Evolutionary conservation across 2,888 invertebrate species (phyloP), one percentile per base, ranked within the genome.

Genomic region (Tetrapedia diversipes): DNA sequence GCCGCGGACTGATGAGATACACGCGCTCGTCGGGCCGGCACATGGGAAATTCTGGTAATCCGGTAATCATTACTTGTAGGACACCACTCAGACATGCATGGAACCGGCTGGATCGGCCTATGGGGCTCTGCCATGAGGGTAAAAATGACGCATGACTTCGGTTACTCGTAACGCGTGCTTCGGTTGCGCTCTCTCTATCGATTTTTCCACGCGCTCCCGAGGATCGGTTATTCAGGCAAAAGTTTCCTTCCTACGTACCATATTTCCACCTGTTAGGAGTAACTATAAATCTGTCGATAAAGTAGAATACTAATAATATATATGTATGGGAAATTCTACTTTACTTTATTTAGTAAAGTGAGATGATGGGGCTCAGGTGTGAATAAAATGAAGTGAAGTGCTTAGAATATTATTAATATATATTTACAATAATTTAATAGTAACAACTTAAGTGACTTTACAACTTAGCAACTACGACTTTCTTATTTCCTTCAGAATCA

Each of bases 31-130:
- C 51, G 37, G n/a, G 19, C 67, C 56, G 81, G 64, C 82, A 81
- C 82, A 82, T 82, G 82, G 82, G 82, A 82, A 82, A 82, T 82
- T 79, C 79, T 79, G 67, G 71, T 81, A 77, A 81, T 81, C 81
- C 47, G 68, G 73, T 73, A 69, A 79, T 79, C 79, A 81, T 82
- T 79, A 79, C 75, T 81, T 73, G 70, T 76, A 81, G 69, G 56
- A 68, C 65, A 59, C 66, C 68, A 54, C 81, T 79, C 73, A 73
- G 76, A 77, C 79, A 82, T 81, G 79, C 82, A 81, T 82, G 49
- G 59, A 77, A 66, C 49, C 65, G 3, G 6, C 32, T n/a, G n/a
- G n/a, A n/a, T 11, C 16, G 10, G 45, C 16, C 61, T 63, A 37
- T 37, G 37, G 32, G 57, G 51, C 32, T 37, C n/a, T 41, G 11